Evolutionary conservation across 2,888 invertebrate genomes (phyloP), one percentile per base, ranked within the genome.

Genomic region (Agonopterix alstromeriana): DNA sequence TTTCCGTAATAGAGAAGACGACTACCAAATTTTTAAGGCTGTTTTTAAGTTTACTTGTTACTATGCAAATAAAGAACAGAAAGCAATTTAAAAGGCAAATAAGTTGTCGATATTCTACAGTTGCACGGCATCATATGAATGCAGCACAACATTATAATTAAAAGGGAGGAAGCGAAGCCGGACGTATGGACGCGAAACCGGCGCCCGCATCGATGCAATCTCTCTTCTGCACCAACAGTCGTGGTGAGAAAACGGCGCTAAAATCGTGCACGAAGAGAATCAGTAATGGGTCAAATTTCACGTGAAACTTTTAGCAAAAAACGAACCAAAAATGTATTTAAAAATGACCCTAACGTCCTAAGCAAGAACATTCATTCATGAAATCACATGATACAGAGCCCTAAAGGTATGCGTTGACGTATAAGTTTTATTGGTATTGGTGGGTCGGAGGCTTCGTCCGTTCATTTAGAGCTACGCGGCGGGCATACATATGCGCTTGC

Each of bases 391-490:
- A 64, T 64, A 70, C 65, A 55, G 60, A 60, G 65, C 63, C 58
- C 63, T 63, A 63, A 66, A 67, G 72, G 67, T 65, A 71, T 69
- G 70, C 66, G 61, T 67, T 64, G 73, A 73, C 70, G 73, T 70
- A 65, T 65, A 70, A 67, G 72, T 78, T 80, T 75, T 82, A 83
- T 84, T 79, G 76, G 79, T 79, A 84, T 82, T 83, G 83, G 76
- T 63, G 65, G 66, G 69, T 66, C 67, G 75, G 77, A 69, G 68
- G 70, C 77, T 69, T 66, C 87, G 87, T 87, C 87, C 86, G 87
- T 84, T 85, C 82, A 84, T 86, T 86, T 83, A 74, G 74, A 54
- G 68, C 73, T 73, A 84, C 83, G 86, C 84, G 86, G 76, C 80
- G 80, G 77, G 87, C 82, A 87, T 86, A 87, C 65, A 77, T 77